Base-by-base conservation (phyloP, 2,888 invertebrate species). In the Priocnemis perturbator region DNA sequence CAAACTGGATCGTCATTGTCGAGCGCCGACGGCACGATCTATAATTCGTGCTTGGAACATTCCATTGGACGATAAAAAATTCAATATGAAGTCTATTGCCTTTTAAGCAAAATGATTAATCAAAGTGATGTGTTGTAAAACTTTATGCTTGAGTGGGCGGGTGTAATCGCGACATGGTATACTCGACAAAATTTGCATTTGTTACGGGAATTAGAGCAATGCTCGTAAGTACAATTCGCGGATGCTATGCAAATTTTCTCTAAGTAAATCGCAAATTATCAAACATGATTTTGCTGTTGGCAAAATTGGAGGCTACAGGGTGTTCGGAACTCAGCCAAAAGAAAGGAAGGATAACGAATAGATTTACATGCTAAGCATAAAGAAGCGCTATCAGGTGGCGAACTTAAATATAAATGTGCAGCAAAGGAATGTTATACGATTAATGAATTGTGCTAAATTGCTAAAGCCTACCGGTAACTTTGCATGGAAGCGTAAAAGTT, bases 241-340 rank as follows among this genome's bases (percentile, higher is more conserved):
- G 37, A 37, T 9, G 37, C 7, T 9, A 37, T 37, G 37, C 37
- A 37, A 37, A 37, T 37, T 37, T 37, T 37, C 37, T 37, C 37
- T 9, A 37, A 37, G 37, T 37, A 37, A 37, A 37, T 9, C 37
- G 26, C 69, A 61, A 76, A 70, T 76, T 69, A 69, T 69, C 53
- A 62, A 37, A 30, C 23, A 53, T 23, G 20, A 67, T 62, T 68
- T 20, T 60, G 60, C 52, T 64, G 69, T 53, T 71, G 66, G 61
- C 37, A 60, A 15, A 56, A 63, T 50, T 47, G 59, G 64, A 19
- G 15, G 45, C 75, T 78, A 78, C 78, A 64, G 76, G 82, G 71
- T 74, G 69, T 83, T 85, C 82, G 78, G 85, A 83, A 82, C 87
- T 87, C 88, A 86, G 87, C 86, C 86, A 86, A 87, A 84, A 85